Evolutionary conservation across 64 coral and sea anemone species (phyloP), one percentile per base, ranked within the genome.

Genomic region (Montipora foliosa): DNA sequence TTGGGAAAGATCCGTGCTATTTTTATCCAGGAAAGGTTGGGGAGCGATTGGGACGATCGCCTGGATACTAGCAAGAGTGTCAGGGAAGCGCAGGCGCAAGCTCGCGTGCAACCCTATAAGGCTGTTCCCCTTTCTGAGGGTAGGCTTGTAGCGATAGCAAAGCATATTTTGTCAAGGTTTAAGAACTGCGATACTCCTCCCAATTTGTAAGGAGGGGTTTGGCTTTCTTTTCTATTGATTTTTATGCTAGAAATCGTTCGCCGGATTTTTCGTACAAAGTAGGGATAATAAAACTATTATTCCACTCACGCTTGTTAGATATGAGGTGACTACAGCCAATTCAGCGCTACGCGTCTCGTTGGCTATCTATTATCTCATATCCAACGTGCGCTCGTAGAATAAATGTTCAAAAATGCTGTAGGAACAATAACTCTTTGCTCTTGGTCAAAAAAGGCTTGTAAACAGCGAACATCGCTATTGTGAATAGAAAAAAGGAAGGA

Each of bases 41-140:
- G 29, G 81, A 24, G 81, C 4, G 81, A 67, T 3, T 84, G 81
- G 53, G 81, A 84, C 57, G 81, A 60, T 12, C 8, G 24, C 5
- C 25, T 84, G 1, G 81, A 57, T 10, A 60, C 62, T 24, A 57
- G 81, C 8, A 84, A 67, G 57, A 15, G 8, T 16, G 57, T 84
- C 6, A 47, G 5, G 25, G 81, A 84, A 37, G 81, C 64, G 24
- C 81, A 84, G 46, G 22, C 45, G 15, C 50, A 60, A 48, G 80
- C 80, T 29, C 80, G 51, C 4, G 24, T 24, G 24, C 24, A 24
- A 24, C 24, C 24, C 24, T 24, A 24, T 24, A 24, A 24, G 24
- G 24, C 24, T 24, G 24, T 24, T 24, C 24, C 24, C 24, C 24
- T 24, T 24, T 24, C 24, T 24, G 24, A 45, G 59, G 17, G 62